Evolutionary conservation across 2,113 vertebrate species (phyloP), one percentile per base, ranked within the genome.

Genomic region (Phaethon lepturus): DNA sequence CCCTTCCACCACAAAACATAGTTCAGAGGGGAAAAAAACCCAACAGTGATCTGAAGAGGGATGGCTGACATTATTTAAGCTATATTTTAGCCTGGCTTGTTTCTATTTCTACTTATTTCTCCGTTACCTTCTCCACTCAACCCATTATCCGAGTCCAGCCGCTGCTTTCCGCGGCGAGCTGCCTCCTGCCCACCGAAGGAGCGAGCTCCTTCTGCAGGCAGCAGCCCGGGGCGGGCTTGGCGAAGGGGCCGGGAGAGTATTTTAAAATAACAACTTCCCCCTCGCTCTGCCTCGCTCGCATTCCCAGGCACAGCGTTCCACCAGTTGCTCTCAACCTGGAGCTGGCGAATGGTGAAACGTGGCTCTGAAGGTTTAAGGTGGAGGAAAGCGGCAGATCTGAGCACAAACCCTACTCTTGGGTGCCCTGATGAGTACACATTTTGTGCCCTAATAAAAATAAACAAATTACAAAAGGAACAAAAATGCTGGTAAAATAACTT

Each of bases 221-320:
- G 63, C 69, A 24, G 1, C 75, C 35, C 0, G 28, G 55, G 71
- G 12, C 78, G 69, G 75, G 24, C 67, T 18, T 2, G 1, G 63
- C 33, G 69, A 35, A 29, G 60, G 28, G n/a, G 24, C 40, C 17
- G 13, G 33, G 45, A 71, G 10, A 69, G 28, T 6, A 28, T 45
- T 68, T 78, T 40, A 8, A 49, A 92, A 42, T 31, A 35, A 38
- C 4, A 23, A 2, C 10, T 38, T 71, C 17, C 52, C n/a, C 58
- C n/a, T 86, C 56, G 33, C 26, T 90, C 28, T 12, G 2, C 50
- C 7, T 8, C 3, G 4, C 7, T 53, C 28, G 0, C 2, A 0
- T 18, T 68, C 53, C 64, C 40, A 56, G 49, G 9, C 3, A 2
- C 25, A 45, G 28, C 9, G 0, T 14, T 8, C 2, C 0, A 26